Percentiles rank a stretch among this genome's conserved stretches.
Evolutionary conservation across 1,140 invertebrate genomes (phyloP).

Genomic region (Lepeophtheirus salmonis): DNA sequence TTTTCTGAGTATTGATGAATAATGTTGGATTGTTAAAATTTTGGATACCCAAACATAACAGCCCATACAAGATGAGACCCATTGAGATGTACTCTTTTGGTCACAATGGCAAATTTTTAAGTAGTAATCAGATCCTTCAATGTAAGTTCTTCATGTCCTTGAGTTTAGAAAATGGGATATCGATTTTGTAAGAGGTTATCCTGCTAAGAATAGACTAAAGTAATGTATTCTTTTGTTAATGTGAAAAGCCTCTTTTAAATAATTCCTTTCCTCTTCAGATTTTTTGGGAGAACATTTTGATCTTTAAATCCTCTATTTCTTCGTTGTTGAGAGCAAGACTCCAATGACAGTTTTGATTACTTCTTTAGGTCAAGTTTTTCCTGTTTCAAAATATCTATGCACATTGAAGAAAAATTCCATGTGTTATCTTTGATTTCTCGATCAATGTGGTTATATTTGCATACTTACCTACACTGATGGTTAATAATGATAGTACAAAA

Average conservation of each 20-base stretch:
- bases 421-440: too few relatives aligned
- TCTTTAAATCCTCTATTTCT: slow-evolving; percentile 37
- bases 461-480: too few relatives aligned
- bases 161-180: slow-evolving; percentile 23
- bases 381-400: too few relatives aligned
- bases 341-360: too few relatives aligned
- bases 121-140: slow-evolving; percentile 37
- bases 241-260: slow-evolving; percentile 26
- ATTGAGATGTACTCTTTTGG: slow-evolving; percentile 27
- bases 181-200: slow-evolving; percentile 35
- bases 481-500: too few relatives aligned
- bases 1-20: slow-evolving; percentile 51
- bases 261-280: slow-evolving; percentile 28
- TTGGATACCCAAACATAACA: slow-evolving; percentile 60
- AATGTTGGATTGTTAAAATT: slow-evolving; percentile 48
- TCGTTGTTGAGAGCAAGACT: slow-evolving; percentile 35
- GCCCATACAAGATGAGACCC: slow-evolving; percentile 52
- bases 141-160: slow-evolving; percentile 22
- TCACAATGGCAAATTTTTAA: slow-evolving; percentile 37
- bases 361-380: too few relatives aligned
- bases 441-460: too few relatives aligned
- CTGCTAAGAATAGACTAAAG: slow-evolving; percentile 35
- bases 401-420: too few relatives aligned
- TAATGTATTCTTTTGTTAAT: slow-evolving; percentile 36
- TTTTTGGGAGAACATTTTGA: slow-evolving; percentile 35